Conservation (phyloP, 1,140 invertebrate genomes). For the Drosophila kikkawai region DNA sequence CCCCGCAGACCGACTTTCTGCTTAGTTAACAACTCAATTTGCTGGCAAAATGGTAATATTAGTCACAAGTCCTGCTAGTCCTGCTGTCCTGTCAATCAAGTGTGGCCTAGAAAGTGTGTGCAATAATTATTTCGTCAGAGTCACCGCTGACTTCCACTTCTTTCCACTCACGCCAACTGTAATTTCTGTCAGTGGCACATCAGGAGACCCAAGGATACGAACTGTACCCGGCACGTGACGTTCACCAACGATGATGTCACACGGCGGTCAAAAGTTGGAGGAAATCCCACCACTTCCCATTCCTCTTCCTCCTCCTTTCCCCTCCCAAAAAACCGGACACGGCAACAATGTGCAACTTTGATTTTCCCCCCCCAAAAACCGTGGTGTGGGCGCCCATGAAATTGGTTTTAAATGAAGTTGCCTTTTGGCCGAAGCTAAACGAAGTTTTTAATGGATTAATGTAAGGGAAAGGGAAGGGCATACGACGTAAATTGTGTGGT, state of each 20-base stretch:
- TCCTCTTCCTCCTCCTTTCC: background rate
- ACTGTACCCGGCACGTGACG: constrained; percentile 67
- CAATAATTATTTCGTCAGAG: constrained; percentile 69
- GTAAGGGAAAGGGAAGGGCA: background rate
- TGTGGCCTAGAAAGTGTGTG: constrained; percentile 43
- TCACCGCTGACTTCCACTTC: constrained; percentile 11
- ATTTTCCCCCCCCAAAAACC: constrained; percentile 29
- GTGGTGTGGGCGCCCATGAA: constrained; percentile 29
- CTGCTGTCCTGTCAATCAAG: constrained; percentile 43
- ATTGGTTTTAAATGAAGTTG: constrained; percentile 68
- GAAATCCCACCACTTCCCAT: background rate
- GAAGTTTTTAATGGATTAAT: constrained; percentile 80
- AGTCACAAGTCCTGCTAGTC: background rate
- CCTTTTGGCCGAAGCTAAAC: constrained; percentile 40
- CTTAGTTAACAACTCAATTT: constrained; percentile 12
- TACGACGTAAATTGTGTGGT: constrained; percentile 35
- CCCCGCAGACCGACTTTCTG: background rate
- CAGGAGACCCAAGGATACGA: constrained; percentile 14
- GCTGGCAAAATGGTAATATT: constrained; percentile 7
- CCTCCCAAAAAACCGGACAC: constrained; percentile 4
- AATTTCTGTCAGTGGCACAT: constrained; percentile 69
- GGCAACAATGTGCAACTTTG: constrained; percentile 66
- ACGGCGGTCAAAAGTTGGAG: constrained; percentile 34
- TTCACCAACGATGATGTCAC: constrained; percentile 67
- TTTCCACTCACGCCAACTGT: constrained; percentile 50